Evolutionary conservation across 2,797 vertebrate species (phyloP).

Genomic region (Sebastes kiyomatsui): DNA sequence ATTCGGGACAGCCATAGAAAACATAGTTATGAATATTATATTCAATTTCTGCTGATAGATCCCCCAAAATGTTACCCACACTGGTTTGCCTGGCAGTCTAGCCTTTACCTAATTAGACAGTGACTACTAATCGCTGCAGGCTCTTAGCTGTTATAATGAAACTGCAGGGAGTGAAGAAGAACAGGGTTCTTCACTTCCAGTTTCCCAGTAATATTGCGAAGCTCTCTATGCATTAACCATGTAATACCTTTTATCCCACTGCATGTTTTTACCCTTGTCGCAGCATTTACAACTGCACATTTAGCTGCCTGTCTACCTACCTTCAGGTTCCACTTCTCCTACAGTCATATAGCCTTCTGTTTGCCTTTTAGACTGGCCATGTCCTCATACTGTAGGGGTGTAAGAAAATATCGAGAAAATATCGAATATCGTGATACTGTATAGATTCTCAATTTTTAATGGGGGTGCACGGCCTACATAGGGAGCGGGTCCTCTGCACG

Average conservation of each 20-base stretch:
- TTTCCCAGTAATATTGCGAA: background rate
- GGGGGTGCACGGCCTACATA: no score
- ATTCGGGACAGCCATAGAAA: no score
- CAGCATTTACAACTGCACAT: background rate
- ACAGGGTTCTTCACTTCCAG: background rate
- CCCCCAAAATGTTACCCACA: no score
- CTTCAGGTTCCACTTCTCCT: background rate
- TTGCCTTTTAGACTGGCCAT: no score
- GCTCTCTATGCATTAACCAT: background rate
- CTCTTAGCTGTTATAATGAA: slow-evolving; percentile 4
- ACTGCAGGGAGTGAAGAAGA: background rate
- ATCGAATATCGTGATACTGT: no score
- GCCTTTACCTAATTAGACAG: background rate
- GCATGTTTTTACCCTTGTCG: background rate
- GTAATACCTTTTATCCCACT: background rate
- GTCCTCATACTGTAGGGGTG: no score
- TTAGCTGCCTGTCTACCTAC: background rate
- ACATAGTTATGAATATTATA: no score
- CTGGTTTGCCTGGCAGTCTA: background rate
- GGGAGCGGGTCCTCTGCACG: no score
- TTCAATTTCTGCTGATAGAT: no score
- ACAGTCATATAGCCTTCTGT: background rate
- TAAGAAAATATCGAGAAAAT: no score
- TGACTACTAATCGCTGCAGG: background rate
- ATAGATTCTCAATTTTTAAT: no score